Conservation (phyloP, 2,113 vertebrate genomes). For the Nothocercus nigrocapillus region DNA sequence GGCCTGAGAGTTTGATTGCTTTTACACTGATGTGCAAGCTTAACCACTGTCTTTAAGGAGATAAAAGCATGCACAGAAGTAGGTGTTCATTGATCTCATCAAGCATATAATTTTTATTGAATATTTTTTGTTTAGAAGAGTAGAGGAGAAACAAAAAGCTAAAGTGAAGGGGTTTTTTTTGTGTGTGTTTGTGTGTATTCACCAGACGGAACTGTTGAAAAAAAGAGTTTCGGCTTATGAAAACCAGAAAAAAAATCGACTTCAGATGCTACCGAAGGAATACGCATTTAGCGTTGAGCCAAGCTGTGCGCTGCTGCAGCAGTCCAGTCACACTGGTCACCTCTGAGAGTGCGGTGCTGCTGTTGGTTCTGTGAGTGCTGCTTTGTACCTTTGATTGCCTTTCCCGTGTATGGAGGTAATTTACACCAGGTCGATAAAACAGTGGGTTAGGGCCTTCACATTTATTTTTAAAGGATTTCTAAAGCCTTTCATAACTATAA, state of each 20-base stretch:
- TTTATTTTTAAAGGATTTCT: not conserved
- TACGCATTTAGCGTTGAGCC: not conserved
- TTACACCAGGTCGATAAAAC: not conserved
- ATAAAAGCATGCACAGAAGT: not conserved
- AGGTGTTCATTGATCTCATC: not conserved
- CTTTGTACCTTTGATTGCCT: not conserved
- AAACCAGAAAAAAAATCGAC: not conserved
- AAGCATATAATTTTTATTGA: not conserved
- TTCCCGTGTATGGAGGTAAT: not conserved
- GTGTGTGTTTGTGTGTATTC: not conserved
- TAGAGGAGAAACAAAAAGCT: not conserved
- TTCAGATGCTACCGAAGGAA: not conserved
- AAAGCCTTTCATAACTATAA: not conserved
- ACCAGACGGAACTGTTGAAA: not conserved
- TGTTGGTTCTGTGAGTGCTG: not conserved
- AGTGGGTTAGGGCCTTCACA: rapidly evolving
- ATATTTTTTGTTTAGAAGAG: not conserved
- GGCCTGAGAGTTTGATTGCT: not conserved
- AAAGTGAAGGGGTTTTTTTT: not conserved
- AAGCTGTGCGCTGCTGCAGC: not conserved
- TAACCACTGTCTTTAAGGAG: not conserved
- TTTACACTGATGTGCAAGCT: not conserved
- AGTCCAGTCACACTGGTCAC: not conserved
- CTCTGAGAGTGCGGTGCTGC: not conserved
- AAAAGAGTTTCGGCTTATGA: not conserved